Evolutionary conservation across 2,888 invertebrate genomes (phyloP), one percentile per base, ranked within the genome.

Genomic region (Timema cristinae): DNA sequence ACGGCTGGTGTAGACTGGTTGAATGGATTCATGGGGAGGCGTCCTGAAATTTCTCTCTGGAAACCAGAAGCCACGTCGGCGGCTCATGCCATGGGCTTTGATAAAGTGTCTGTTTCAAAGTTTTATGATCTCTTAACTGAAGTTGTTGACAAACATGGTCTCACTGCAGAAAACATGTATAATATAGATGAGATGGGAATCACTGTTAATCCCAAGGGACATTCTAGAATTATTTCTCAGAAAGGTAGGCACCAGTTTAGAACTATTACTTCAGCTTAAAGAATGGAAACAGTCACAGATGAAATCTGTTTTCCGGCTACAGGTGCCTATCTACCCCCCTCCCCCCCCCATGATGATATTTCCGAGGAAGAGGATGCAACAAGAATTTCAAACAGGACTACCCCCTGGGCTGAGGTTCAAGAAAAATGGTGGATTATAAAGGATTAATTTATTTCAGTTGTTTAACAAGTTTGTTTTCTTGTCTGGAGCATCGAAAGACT

Each of bases 1-100:
- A 85, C 85, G 84, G 85, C 85, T 0, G 85, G 85, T 48, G 83
- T 84, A 76, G 85, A 63, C 75, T 85, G 85, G 85, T 83, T 85
- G 16, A 81, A 84, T 76, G 85, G 85, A 75, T 86, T 85, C 78
- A 78, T 85, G 47, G 85, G 85, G 73, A 78, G 85, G 72, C 84
- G 85, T 77, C 47, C 32, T 47, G 63, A 63, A 63, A 63, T 63
- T 32, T 63, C 47, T 63, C 63, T 63, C 48, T 78, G 68, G 11
- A 68, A 68, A 68, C 68, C 54, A 5, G 52, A 68, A 68, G 68
- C 68, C 15, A 68, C 54, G 32, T 68, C 6, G 50, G 68, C 32
- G 47, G 47, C 63, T 47, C 63, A 32, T 8, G 47, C 63, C 32
- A 32, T 63, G 63, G 63, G 63, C 63, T 63, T 63, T 48, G 48